A percentile compares a stretch with the other conserved stretches of the same genome.
phyloP scores from a whole-genome alignment of 2,888 invertebrate species.

The Pristionchus japonicus region DNA sequence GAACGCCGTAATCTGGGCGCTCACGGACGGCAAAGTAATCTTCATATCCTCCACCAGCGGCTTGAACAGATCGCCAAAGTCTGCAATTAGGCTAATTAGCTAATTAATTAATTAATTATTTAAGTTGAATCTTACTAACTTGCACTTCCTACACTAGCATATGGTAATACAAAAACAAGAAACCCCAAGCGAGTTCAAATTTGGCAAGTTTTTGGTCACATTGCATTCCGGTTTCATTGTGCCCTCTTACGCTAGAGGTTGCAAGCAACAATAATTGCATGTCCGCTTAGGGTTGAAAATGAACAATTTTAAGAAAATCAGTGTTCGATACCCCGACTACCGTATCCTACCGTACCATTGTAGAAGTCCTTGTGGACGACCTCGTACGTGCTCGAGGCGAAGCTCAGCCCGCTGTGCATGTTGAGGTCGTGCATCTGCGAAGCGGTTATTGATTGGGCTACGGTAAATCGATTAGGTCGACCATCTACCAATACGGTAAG shows the following conservation, averaged over 20 bases:
- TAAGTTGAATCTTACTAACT: background rate
- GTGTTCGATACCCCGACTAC: background rate
- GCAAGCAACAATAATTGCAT: background rate
- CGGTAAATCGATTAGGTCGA: background rate
- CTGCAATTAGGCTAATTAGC: constrained; percentile 1
- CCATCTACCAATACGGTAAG: too few species aligned
- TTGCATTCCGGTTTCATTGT: too few species aligned
- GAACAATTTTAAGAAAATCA: background rate
- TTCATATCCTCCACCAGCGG: constrained; percentile 7
- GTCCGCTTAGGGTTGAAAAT: background rate
- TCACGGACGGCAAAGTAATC: background rate
- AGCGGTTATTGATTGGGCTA: background rate
- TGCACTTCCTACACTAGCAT: too few species aligned
- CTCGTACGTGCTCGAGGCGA: constrained; percentile 10
- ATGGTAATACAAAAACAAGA: too few species aligned
- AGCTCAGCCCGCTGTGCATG: constrained; percentile 32
- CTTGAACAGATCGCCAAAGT: constrained; percentile 43
- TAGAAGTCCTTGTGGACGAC: constrained; percentile 52
- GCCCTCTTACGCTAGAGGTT: too few species aligned
- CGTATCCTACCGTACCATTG: constrained; percentile 47
- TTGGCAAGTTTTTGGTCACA: too few species aligned
- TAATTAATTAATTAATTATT: constrained; percentile 1
- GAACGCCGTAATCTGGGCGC: background rate
- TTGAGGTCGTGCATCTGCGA: constrained; percentile 37
- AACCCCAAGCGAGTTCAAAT: too few species aligned